Evolutionary conservation across 2,888 invertebrate species (phyloP).

Genomic region (Nephrotoma flavescens): DNA sequence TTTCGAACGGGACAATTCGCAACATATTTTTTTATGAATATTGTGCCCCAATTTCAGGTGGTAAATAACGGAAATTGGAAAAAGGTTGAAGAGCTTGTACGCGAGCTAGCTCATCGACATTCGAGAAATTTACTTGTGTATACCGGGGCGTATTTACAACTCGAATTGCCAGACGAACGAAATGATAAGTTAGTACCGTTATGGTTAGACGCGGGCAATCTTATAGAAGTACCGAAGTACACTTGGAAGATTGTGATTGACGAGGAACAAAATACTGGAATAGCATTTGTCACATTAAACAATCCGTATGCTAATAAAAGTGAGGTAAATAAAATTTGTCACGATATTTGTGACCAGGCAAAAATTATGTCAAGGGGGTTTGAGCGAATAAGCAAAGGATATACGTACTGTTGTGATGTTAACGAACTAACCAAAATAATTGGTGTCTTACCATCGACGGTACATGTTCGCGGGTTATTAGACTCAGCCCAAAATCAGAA

Average conservation of each 20-base stretch:
- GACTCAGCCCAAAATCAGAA: neutral
- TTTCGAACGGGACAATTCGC: constrained; percentile 32
- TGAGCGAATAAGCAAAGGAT: constrained; percentile 14
- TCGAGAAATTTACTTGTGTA: constrained; percentile 27
- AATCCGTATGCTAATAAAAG: constrained; percentile 25
- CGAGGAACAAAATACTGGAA: constrained; percentile 22
- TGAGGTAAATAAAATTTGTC: constrained; percentile 15
- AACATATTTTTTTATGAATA: constrained; percentile 37
- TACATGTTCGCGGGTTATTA: neutral
- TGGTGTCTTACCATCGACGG: constrained; percentile 3
- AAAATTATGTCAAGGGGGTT: constrained; percentile 9
- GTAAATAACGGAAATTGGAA: constrained; percentile 38
- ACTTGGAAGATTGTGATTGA: constrained; percentile 35
- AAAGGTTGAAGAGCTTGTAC: constrained; percentile 30
- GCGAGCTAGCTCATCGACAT: constrained; percentile 26
- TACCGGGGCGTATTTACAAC: constrained; percentile 32
- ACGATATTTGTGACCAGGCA: constrained; percentile 16
- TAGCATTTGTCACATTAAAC: constrained; percentile 36
- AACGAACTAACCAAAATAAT: constrained; percentile 5
- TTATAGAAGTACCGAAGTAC: constrained; percentile 31
- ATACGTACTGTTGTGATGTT: constrained; percentile 18
- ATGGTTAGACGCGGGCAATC: constrained; percentile 20
- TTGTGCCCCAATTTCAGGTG: constrained; percentile 35
- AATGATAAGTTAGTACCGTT: constrained; percentile 10
- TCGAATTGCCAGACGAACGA: constrained; percentile 26